Base-by-base conservation (phyloP, 2,113 vertebrate species). In the Nothoprocta perdicaria region DNA sequence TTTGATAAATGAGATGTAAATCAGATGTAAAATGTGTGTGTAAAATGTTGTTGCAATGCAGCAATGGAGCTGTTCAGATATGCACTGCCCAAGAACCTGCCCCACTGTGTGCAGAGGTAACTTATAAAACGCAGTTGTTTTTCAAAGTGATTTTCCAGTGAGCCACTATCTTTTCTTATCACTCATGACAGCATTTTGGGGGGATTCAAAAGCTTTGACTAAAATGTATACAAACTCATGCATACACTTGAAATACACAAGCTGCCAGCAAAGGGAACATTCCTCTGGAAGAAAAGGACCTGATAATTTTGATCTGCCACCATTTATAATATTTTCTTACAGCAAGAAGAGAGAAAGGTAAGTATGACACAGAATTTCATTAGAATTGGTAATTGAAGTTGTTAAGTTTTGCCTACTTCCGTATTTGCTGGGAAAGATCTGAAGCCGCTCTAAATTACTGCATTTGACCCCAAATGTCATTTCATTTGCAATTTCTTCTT, bases 381-480 rank as follows among this genome's bases (percentile, higher is more conserved):
- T 89, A 55, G 41, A 87, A 89, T 12, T 67, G 21, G 31, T 94
- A 88, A 95, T 80, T 94, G 87, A 96, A 93, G 41, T 92, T 90
- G 77, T 90, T 93, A 80, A 75, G 90, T 92, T 79, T 80, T 89
- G 11, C 71, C 50, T 12, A 77, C 75, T 73, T 80, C 94, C 66
- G 16, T 65, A 45, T 90, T 92, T 94, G 55, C 90, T 83, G 43
- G 26, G 18, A 90, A 93, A 63, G 38, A 52, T 87, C 66, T 84
- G 57, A 90, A 60, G 21, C 29, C 86, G 45, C 57, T 66, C 57
- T 73, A 77, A 80, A 26, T 69, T 95, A 81, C 29, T 94, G 17
- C 52, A 29, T 92, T 92, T 95, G 74, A 90, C 74, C 35, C 76
- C 61, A 88, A 88, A 95, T 90, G 91, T 92, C 4, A 94, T 96